Evolutionary conservation across 2,797 vertebrate species (phyloP), one percentile per base, ranked within the genome.

Genomic region (Odontamblyopus rebecca): DNA sequence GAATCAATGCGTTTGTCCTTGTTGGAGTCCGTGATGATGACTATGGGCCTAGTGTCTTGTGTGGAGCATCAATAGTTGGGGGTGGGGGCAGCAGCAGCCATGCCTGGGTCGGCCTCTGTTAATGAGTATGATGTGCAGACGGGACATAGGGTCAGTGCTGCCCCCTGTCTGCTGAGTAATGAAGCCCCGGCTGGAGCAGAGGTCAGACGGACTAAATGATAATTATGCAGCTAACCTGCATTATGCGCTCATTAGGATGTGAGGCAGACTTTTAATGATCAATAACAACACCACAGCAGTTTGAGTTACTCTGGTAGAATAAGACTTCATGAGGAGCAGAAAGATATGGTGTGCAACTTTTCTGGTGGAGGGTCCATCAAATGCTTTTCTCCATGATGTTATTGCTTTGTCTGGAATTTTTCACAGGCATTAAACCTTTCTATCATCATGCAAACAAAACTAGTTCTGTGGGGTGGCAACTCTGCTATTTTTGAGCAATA

Each of bases 151-250:
- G 89, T 87, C 85, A 73, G 85, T 74, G 53, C 11, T 32, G n/a
- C 70, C 72, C n/a, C 48, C 53, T 62, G 81, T 60, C 75, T 91
- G 86, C 84, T 63, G 80, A 81, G 65, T 94, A 95, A 95, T 93
- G 88, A 95, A 93, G 71, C 85, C 87, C 90, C 91, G 86, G 79
- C 16, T 68, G n/a, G 72, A 79, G 73, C 87, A 71, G 71, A 80
- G 78, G 78, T 90, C 88, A 91, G 89, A 82, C 84, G 86, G 6
- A 72, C 83, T 74, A 92, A 82, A 91, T 74, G 78, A 83, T 85
- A 91, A 77, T 90, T 85, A 93, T 84, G 69, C 62, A 57, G 54
- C 35, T 8, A 65, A 41, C 35, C 67, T 72, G 63, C 35, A 72
- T 74, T 69, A 69, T 77, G 64, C 59, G 66, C 73, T 78, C 51